Evolutionary conservation across 2,797 vertebrate species (phyloP), one percentile per base, ranked within the genome.

Genomic region (Basileuterus tristriatus): DNA sequence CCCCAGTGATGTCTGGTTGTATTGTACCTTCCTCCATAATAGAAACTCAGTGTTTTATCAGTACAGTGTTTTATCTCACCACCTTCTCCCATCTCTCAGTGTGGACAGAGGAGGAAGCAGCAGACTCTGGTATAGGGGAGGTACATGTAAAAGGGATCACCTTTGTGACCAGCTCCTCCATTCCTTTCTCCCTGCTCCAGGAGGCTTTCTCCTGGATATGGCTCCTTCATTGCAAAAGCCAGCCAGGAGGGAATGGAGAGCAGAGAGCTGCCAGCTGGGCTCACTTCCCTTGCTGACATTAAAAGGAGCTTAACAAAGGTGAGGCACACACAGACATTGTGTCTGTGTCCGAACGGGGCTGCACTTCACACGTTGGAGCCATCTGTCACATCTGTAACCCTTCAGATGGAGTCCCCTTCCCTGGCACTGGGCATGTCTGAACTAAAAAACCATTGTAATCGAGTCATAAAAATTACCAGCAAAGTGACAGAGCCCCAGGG

Each of bases 311-410:
- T 58, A 72, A 72, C 36, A 62, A 83, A 87, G 69, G 77, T 21
- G 80, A 56, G 72, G 63, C 27, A 1, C 63, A 36, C 8, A 1
- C n/a, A 37, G 5, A 34, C 21, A 15, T 84, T 94, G 34, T 62
- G 50, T 67, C 56, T 56, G 46, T 90, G 78, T 83, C 68, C 3
- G 0, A 55, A n/a, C 0, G 0, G 30, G 64, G 29, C 90, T 29
- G 44, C 3, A 2, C 44, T 2, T 77, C 8, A 4, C 55, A 5
- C 3, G 0, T 5, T 43, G 52, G 74, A 92, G 56, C 60, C 44
- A 44, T 82, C 90, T 93, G 93, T 93, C 74, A 21, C 30, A 41
- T 24, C 89, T 17, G 26, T 68, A 80, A 53, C 82, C 87, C 89
- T 78, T 69, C 30, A 9, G 56, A 65, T 80, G 56, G 36, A 90